Conservation (phyloP, 1,140 invertebrate genomes). For the Papilio helenus region DNA sequence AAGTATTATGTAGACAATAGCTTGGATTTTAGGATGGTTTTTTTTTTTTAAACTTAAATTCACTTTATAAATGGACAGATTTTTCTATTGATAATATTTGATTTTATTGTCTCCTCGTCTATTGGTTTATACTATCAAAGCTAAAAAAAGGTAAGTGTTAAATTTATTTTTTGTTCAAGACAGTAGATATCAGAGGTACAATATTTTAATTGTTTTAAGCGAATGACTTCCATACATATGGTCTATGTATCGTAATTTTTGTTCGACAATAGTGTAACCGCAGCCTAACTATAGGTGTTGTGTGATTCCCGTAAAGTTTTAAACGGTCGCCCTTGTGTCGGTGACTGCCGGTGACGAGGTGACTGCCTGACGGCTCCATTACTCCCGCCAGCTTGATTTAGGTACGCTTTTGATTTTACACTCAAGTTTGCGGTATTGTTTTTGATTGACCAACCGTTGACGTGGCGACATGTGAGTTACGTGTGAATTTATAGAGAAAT, state of each 20-base stretch:
- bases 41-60: background rate
- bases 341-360: constrained; percentile 64
- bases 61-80: too few relatives aligned
- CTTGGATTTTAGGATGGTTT: background rate
- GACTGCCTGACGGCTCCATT: constrained; percentile 65
- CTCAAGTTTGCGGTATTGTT: constrained; percentile 50
- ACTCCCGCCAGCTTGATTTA: constrained; percentile 49
- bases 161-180: too few relatives aligned
- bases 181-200: too few relatives aligned
- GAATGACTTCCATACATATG: background rate
- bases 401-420: constrained; percentile 52
- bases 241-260: background rate
- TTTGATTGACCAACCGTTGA: constrained; percentile 31
- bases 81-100: too few relatives aligned
- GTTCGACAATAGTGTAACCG: background rate
- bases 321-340: constrained; percentile 58
- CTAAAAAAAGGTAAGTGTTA: too few relatives aligned
- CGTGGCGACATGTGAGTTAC: background rate
- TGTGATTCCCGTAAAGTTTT: constrained; percentile 56
- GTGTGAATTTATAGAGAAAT: constrained; percentile 22
- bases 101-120: too few relatives aligned
- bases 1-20: constrained; percentile 16
- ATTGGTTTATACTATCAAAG: too few relatives aligned
- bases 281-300: constrained; percentile 33
- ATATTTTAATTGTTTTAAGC: too few relatives aligned